phyloP scores from a whole-genome alignment of 1,140 invertebrate species.

The Bactericera cockerelli region DNA sequence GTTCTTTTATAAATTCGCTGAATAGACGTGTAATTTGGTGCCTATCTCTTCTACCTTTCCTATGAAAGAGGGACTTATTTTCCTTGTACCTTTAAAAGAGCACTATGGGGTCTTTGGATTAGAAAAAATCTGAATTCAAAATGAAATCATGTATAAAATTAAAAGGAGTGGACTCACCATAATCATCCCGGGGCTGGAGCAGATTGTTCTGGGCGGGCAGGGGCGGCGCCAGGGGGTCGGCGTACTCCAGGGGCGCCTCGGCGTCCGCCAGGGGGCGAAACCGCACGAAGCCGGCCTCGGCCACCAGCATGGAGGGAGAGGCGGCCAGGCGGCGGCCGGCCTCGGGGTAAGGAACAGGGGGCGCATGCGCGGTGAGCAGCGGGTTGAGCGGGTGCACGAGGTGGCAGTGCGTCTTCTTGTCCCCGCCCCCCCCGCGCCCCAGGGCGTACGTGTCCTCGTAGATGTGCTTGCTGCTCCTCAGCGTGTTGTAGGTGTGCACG shows the following conservation, averaged over 20 bases:
- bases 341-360: background rate
- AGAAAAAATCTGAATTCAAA: no score
- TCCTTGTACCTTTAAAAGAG: no score
- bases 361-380: conserved; percentile 12
- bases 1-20: no score
- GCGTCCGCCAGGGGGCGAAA: conserved; percentile 48
- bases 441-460: conserved; percentile 47
- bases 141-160: no score
- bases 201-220: background rate
- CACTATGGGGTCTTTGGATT: no score
- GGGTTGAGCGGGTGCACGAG: conserved; percentile 7
- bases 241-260: conserved; percentile 12
- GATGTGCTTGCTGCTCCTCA: conserved; percentile 57
- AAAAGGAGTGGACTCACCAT: conserved; percentile 2
- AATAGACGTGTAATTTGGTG: no score
- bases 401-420: background rate
- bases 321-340: conserved; percentile 22
- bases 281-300: conserved; percentile 67
- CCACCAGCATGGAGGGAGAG: conserved; percentile 52
- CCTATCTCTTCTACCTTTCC: no score
- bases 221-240: background rate
- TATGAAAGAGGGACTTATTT: no score
- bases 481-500: conserved; percentile 55
- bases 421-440: conserved; percentile 31
- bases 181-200: background rate